Evolutionary conservation across 2,888 invertebrate genomes (phyloP), one percentile per base, ranked within the genome.

Genomic region (Rapana venosa): DNA sequence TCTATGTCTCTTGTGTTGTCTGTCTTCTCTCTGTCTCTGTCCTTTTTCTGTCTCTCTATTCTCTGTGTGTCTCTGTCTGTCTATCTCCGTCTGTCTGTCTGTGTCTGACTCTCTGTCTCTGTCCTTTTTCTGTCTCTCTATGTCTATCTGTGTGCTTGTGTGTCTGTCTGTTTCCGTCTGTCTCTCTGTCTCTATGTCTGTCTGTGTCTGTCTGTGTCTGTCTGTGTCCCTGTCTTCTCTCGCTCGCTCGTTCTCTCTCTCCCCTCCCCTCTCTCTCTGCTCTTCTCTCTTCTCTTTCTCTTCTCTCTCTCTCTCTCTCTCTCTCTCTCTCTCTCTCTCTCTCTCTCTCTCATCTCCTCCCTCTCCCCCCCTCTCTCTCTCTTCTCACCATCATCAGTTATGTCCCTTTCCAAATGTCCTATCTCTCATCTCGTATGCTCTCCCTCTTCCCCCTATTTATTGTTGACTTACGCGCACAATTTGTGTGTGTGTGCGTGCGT

Each of bases 61-160:
- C 66, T 66, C 66, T 66, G 20, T 66, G 6, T 66, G 66, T 66
- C 66, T n/a, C 66, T 66, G 66, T 66, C 66, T 66, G 20, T 66
- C 66, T 17, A 22, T 66, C 22, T 66, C 66, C 2, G 2, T 66
- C 22, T 26, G 74, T 74, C 1, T n/a, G n/a, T 74, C 8, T 79
- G 2, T 79, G 15, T 32, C 5, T 79, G 32, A 32, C 1, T 47
- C 4, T 58, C 20, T 47, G 84, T 84, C n/a, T 84, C 22, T 47
- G 47, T 47, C n/a, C 22, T 36, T 20, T 83, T 0, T 84, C 20
- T 30, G 0, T 58, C 20, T 58, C n/a, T 84, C 13, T 58, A 5
- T 84, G 84, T 87, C 22, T 87, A 17, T 81, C 20, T 88, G 36
- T 81, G 35, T 66, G 22, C 35, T 22, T 88, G 30, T 61, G 61